Conservation (phyloP, 2,888 invertebrate genomes). For the Clostera curtula region DNA sequence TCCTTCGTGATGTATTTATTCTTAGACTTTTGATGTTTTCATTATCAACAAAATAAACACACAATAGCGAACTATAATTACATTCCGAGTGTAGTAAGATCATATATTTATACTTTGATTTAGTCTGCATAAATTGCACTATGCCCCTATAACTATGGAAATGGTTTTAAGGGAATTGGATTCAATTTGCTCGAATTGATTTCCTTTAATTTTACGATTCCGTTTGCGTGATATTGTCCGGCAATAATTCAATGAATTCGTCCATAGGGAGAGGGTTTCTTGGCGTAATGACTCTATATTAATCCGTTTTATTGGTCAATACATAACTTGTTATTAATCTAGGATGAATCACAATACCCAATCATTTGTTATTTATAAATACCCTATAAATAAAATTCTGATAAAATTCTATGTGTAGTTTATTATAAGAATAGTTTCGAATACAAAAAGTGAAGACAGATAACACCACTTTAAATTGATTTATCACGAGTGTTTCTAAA, state of each 20-base stretch:
- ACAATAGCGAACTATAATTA: constrained; percentile 10
- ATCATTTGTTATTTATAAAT: constrained; percentile 6
- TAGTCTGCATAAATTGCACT: constrained; percentile 14
- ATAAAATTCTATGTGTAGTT: no score
- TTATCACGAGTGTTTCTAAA: no score
- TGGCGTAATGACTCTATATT: constrained; percentile 54
- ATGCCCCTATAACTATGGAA: constrained; percentile 29
- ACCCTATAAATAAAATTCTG: no score
- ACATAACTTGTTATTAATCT: constrained; percentile 20
- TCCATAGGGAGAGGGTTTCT: constrained; percentile 58
- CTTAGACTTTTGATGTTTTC: constrained; percentile 37
- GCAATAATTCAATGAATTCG: constrained; percentile 68
- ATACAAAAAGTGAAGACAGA: no score
- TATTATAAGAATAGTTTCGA: no score
- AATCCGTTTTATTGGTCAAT: constrained; percentile 50
- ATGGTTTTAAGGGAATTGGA: constrained; percentile 54
- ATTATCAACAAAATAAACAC: constrained; percentile 27
- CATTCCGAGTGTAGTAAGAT: no score
- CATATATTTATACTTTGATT: constrained; percentile 9
- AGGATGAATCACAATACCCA: constrained; percentile 15
- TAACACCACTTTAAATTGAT: no score
- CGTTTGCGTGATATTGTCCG: constrained; percentile 70
- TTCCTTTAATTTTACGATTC: constrained; percentile 70
- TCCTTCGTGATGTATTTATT: constrained; percentile 31
- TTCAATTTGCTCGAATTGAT: constrained; percentile 65